Evolutionary conservation across 2,113 vertebrate species (phyloP).

Genomic region (Prionailurus bengalensis): DNA sequence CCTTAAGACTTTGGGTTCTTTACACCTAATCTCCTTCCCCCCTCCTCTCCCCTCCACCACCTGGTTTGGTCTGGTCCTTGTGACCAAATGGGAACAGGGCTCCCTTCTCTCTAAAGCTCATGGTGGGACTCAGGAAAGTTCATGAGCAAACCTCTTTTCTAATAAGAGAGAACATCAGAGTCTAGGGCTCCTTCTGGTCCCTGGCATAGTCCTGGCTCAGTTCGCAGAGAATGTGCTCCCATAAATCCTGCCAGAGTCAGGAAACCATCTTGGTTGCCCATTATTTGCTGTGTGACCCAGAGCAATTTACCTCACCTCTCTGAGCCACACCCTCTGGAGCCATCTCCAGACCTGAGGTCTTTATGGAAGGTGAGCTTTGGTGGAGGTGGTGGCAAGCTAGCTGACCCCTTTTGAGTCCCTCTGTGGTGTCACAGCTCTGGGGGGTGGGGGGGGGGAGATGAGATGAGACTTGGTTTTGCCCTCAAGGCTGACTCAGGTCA

Average conservation of each 20-base stretch:
- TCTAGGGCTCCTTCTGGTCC: neutral
- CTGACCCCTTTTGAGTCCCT: neutral
- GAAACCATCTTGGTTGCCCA: neutral
- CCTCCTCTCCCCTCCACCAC: neutral
- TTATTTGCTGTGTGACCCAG: slow-evolving; percentile 15
- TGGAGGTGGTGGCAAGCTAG: neutral
- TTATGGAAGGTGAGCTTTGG: neutral
- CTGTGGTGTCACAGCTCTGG: neutral
- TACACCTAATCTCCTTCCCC: neutral
- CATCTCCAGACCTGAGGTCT: neutral
- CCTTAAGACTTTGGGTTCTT: slow-evolving; percentile 10
- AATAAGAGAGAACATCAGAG: neutral
- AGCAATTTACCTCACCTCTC: slow-evolving; percentile 8
- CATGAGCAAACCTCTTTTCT: neutral
- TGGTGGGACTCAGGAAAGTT: neutral
- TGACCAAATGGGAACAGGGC: neutral
- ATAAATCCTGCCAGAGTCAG: neutral
- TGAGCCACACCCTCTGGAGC: neutral
- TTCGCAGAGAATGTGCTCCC: neutral
- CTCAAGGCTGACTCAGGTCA: slow-evolving; percentile 46
- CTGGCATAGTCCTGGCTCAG: neutral
- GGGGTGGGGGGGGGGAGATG: too few species aligned
- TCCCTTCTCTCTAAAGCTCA: neutral
- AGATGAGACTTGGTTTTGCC: slow-evolving; percentile 4
- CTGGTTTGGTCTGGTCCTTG: neutral